These are phyloP conservation scores for Pterois miles DNA, from an alignment of 2,797 vertebrate genomes.

Conservation along the genomic window DNA sequence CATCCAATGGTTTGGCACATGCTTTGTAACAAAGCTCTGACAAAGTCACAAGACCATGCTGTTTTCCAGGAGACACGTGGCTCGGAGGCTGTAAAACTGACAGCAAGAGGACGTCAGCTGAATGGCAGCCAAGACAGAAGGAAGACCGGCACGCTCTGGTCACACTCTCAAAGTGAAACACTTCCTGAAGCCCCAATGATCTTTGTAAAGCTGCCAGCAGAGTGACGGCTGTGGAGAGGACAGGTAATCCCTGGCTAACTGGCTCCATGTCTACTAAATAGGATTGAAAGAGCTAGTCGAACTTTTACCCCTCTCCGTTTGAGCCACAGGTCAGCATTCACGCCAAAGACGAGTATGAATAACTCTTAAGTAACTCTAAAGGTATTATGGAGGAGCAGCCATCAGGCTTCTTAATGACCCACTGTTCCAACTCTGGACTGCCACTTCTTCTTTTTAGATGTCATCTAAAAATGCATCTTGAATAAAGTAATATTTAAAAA, in stretches of 20 bases:
- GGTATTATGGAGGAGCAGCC: conserved; percentile 11
- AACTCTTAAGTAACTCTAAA: conserved; percentile 48
- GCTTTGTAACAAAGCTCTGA: conserved; percentile 10
- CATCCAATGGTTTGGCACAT: conserved; percentile 1
- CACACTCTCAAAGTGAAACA: conserved; percentile 42
- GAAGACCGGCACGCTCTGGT: conserved; percentile 43
- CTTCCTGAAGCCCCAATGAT: conserved; percentile 58
- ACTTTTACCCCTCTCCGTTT: conserved; percentile 31
- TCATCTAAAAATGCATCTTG: neutral
- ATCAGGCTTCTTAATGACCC: neutral
- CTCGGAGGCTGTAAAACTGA: conserved; percentile 30
- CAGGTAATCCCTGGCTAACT: conserved; percentile 75
- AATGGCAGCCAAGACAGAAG: conserved; percentile 2
- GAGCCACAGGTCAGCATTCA: conserved; percentile 27
- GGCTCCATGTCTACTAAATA: conserved; percentile 69
- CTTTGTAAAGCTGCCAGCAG: conserved; percentile 56
- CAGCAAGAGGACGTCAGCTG: conserved; percentile 37
- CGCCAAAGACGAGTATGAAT: conserved; percentile 50
- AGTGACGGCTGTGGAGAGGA: conserved; percentile 52
- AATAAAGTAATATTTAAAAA: neutral
- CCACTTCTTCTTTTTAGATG: neutral
- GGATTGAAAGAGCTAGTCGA: conserved; percentile 63
- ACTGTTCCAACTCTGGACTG: neutral
- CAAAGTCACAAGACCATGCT: conserved; percentile 2
- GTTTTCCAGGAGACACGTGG: conserved; percentile 38